These are phyloP conservation scores for Sinocyclocheilus rhinocerous DNA, from an alignment of 2,113 vertebrate genomes.

Conservation along the genomic window DNA sequence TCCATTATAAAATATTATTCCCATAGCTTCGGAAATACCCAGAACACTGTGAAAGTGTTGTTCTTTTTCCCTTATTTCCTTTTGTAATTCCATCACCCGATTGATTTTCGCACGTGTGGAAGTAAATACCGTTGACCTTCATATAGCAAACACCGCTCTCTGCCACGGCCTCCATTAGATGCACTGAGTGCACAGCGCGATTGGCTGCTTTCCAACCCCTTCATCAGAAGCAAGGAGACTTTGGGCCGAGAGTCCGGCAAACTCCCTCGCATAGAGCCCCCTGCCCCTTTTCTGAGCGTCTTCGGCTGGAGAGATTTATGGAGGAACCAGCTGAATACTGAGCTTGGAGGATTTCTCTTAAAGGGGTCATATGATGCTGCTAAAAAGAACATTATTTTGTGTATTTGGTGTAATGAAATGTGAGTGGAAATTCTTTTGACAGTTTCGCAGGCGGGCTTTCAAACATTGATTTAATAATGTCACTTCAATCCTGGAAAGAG, in stretches of 20 bases:
- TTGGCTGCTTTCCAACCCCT: slow-evolving; percentile 12
- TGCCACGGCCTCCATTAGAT: slow-evolving; percentile 25
- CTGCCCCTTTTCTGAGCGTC: slow-evolving; percentile 1
- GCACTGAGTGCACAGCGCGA: background rate
- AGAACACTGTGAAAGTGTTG: background rate
- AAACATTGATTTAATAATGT: slow-evolving; percentile 31
- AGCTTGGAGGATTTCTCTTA: slow-evolving; percentile 20
- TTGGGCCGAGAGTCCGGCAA: background rate
- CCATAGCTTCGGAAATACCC: background rate
- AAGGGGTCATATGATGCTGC: too few species aligned
- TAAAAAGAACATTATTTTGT: too few species aligned
- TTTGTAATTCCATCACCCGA: background rate
- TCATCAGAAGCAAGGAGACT: slow-evolving; percentile 30
- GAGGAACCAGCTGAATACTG: slow-evolving; percentile 2
- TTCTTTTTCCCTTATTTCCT: background rate
- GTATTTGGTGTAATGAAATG: too few species aligned
- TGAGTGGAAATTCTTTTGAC: slow-evolving; percentile 28
- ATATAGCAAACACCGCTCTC: slow-evolving; percentile 5
- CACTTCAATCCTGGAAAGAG: slow-evolving; percentile 21
- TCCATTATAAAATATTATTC: background rate
- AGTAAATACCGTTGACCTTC: slow-evolving; percentile 30
- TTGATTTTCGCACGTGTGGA: background rate
- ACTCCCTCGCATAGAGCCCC: background rate
- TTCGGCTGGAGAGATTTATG: slow-evolving; percentile 12
- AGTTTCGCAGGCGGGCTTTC: slow-evolving; percentile 12